Base-by-base conservation (phyloP, 2,797 vertebrate species). In the Gastrophryne carolinensis region DNA sequence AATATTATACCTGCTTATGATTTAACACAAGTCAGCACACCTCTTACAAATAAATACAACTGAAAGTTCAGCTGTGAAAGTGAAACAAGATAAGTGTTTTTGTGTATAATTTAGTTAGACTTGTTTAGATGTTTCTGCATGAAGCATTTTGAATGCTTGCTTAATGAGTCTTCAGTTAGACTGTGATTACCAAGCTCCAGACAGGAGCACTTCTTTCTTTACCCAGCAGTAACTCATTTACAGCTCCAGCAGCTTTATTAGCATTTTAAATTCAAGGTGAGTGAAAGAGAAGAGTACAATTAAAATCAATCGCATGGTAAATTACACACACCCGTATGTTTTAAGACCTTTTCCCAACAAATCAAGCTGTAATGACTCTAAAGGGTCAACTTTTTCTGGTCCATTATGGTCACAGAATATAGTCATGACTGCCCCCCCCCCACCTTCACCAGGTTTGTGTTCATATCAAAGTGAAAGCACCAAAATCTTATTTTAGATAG, bases 161-260 rank as follows among this genome's bases (percentile, higher is more conserved):
- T 3, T 15, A 53, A 21, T 66, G 27, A 44, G 13, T 67, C 23
- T 52, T 57, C n/a, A 34, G 21, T 9, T 62, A 21, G 26, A 52
- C 12, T 21, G 30, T 52, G 30, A 54, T 29, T 54, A 47, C n/a
- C 21, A 47, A 12, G 15, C 15, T 41, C 17, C 10, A 66, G 13
- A 61, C 32, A 24, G 63, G 61, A 69, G 61, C 13, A 39, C 23
- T 67, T 19, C 53, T 75, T 69, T 10, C 39, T 50, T 60, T n/a
- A 27, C 64, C 4, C 17, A 6, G 26, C 19, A 21, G 58, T 13
- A 24, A 24, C n/a, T 26, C 37, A 17, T 50, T 35, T 44, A n/a
- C 30, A n/a, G 21, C 17, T 5, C 13, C 34, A 70, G 39, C 27
- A 70, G 3, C 37, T 39, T 56, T 27, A 70, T 58, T 58, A 70